Conservation (phyloP, 2,888 invertebrate species). For the Caenorhabditis plicata region DNA sequence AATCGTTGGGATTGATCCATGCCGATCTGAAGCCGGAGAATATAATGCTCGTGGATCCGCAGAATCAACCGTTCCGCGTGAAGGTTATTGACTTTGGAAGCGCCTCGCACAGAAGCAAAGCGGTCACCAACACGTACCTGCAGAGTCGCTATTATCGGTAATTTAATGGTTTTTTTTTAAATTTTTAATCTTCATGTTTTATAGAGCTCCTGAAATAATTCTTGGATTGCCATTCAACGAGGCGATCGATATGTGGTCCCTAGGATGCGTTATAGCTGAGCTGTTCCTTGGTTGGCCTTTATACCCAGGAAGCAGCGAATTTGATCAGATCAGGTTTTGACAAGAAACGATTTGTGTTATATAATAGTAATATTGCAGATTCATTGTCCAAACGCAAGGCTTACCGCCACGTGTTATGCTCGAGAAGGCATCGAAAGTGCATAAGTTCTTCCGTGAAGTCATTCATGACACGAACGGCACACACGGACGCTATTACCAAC, state of each 20-base stretch:
- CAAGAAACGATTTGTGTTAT: neutral
- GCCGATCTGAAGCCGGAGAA: slow-evolving; percentile 99
- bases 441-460: slow-evolving; percentile 80
- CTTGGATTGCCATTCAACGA: slow-evolving; percentile 97
- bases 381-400: slow-evolving; percentile 91
- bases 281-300: slow-evolving; percentile 98
- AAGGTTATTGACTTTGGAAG: slow-evolving; percentile 99
- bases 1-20: slow-evolving; percentile 98
- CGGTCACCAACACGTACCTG: slow-evolving; percentile 97
- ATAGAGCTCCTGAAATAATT: slow-evolving; percentile 86
- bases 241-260: slow-evolving; percentile 99
- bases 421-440: slow-evolving; percentile 92
- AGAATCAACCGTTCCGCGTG: slow-evolving; percentile 94
- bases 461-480: slow-evolving; percentile 16
- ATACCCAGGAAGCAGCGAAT: slow-evolving; percentile 97
- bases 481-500: slow-evolving; percentile 45
- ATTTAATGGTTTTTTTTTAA: neutral
- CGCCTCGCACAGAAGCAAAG: slow-evolving; percentile 97
- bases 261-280: slow-evolving; percentile 98
- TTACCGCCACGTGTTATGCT: slow-evolving; percentile 97
- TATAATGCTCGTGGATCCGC: slow-evolving; percentile 99
- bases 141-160: slow-evolving; percentile 95
- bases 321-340: slow-evolving; percentile 75
- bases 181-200: slow-evolving; percentile 10
- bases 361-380: slow-evolving; percentile 15